These are phyloP conservation scores for Ciconia maguari DNA, from an alignment of 2,113 vertebrate species.

Conservation along the genomic window DNA sequence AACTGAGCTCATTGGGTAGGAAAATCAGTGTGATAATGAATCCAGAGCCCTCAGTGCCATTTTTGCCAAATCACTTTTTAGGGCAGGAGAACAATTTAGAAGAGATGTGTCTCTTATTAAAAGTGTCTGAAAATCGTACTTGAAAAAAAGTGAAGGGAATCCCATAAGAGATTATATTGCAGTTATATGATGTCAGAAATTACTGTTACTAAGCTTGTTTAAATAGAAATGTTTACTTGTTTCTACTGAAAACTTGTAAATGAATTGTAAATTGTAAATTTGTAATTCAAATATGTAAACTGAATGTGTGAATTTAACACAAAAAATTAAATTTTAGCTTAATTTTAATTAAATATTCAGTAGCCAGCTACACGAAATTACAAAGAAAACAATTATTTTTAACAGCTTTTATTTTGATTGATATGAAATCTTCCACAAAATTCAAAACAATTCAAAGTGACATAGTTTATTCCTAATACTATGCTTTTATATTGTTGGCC, in stretches of 20 bases:
- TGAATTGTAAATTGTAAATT: too few relatives aligned
- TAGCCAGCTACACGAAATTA: neutral
- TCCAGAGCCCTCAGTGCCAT: neutral
- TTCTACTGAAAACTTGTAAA: neutral
- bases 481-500: neutral
- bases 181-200: neutral
- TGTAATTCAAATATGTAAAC: neutral
- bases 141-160: neutral
- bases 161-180: neutral
- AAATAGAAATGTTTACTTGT: neutral
- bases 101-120: neutral
- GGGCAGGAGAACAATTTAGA: conserved; percentile 15
- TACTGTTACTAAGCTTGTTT: neutral
- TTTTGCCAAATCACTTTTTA: conserved; percentile 32
- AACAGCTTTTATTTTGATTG: neutral
- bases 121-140: conserved; percentile 14
- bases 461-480: neutral
- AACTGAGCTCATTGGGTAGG: conserved; percentile 48
- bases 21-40: conserved; percentile 62
- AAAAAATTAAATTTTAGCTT: neutral
- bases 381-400: neutral
- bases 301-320: neutral
- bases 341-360: neutral
- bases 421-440: neutral
- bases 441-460: neutral